Evolutionary conservation across 1,140 invertebrate genomes (phyloP).

Genomic region (Apis cerana): DNA sequence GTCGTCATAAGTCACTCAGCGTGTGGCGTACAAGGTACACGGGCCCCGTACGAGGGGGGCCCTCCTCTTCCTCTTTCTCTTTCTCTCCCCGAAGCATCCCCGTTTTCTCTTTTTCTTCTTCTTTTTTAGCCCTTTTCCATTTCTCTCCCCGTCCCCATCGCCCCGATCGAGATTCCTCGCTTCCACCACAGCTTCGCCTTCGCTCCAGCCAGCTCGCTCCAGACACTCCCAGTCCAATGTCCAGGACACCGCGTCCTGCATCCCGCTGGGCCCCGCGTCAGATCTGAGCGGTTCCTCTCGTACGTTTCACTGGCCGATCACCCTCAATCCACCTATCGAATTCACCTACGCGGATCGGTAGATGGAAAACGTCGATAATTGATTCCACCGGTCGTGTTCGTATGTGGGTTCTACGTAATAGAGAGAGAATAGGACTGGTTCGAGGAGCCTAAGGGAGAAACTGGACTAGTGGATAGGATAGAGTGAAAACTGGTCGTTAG

Average conservation of each 20-base stretch:
- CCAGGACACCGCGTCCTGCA: constrained; percentile 66
- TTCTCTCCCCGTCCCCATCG: constrained; percentile 30
- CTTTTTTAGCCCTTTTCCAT: constrained; percentile 30
- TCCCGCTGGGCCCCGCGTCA: constrained; percentile 63
- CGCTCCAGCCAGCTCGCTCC: too few relatives aligned
- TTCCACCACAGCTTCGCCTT: background rate
- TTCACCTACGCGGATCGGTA: constrained; percentile 14
- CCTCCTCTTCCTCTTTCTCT: constrained; percentile 40
- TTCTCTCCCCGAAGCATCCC: constrained; percentile 3
- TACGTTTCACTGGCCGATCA: constrained; percentile 30
- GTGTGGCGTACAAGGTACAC: constrained; percentile 69
- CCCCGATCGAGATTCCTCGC: background rate
- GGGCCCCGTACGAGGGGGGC: constrained; percentile 54
- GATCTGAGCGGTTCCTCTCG: constrained; percentile 57
- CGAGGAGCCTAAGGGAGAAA: too few relatives aligned
- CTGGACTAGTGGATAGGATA: too few relatives aligned
- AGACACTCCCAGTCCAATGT: constrained; percentile 59
- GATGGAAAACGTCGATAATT: constrained; percentile 62
- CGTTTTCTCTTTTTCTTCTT: constrained; percentile 11
- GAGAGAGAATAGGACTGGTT: too few relatives aligned
- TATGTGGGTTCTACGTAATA: too few relatives aligned
- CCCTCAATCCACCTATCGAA: constrained; percentile 40
- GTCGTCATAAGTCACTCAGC: constrained; percentile 75
- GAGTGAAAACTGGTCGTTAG: background rate
- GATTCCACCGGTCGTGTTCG: constrained; percentile 41